Base-by-base conservation (phyloP, 2,888 invertebrate species). In the Dryococelus australis region DNA sequence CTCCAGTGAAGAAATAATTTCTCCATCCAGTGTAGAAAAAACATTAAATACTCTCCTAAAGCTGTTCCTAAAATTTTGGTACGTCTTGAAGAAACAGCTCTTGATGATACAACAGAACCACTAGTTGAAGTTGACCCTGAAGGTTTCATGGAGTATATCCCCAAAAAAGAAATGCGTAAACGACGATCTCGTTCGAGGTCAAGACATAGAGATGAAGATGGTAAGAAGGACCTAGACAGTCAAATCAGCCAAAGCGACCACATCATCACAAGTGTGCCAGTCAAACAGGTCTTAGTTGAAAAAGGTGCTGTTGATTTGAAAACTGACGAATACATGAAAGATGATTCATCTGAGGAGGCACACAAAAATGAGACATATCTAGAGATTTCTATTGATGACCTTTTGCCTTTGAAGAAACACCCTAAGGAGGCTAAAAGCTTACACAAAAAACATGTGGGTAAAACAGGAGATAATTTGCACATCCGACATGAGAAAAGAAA, bases 91-190 rank as follows among this genome's bases (percentile, higher is more conserved):
- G 90, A 91, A 85, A 90, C 91, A 80, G 90, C 91, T 12, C 90
- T 91, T 88, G 88, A 90, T 20, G 90, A 91, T 43, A 90, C 91
- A 0, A 27, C n/a, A 35, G 91, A 92, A 89, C 91, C 91, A 87
- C 87, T 92, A 86, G 90, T 90, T 43, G 90, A 91, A 87, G 91
- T 91, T 47, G 93, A 92, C 88, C 90, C 92, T 24, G 92, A 93
- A 89, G 94, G 93, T 85, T 94, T 94, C 89, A 92, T 93, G 88
- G 93, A 94, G 90, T 92, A 92, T 86, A 90, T 93, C 12, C 93
- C 93, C 28, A 92, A 92, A 90, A 93, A 92, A 89, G 93, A 93
- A 89, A 91, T 92, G 86, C 91, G 92, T 28, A 91, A 91, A 20
- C 90, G 92, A 28, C 91, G 91, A 86, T 93, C 92, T 79, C 91